Evolutionary conservation across 2,797 vertebrate species (phyloP).

Genomic region (Sus cebifrons): DNA sequence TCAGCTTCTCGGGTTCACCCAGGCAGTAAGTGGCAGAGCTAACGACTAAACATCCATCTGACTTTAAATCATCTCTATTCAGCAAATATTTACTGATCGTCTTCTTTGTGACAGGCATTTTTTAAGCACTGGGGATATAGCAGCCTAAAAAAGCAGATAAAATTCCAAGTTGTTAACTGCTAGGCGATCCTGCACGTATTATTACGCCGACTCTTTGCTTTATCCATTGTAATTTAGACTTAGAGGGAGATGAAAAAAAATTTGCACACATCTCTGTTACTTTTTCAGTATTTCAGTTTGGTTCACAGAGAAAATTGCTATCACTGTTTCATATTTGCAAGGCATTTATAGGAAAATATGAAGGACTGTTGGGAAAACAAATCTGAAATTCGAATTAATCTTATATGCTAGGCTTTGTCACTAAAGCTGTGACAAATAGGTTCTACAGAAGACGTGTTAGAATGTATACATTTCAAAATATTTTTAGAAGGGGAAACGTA

Average conservation of each 20-base stretch:
- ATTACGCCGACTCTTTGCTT: background rate
- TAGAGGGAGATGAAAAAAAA: background rate
- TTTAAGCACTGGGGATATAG: background rate
- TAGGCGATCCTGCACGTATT: background rate
- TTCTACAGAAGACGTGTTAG: slow-evolving; percentile 47
- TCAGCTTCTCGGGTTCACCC: no score
- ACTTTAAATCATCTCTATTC: background rate
- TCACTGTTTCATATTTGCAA: background rate
- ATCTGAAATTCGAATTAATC: background rate
- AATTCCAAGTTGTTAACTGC: background rate
- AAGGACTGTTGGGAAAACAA: background rate
- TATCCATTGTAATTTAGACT: background rate
- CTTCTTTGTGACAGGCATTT: background rate
- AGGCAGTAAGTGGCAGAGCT: background rate
- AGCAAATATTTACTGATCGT: background rate
- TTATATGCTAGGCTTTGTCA: background rate
- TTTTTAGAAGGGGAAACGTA: slow-evolving; percentile 36
- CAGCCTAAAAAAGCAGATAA: background rate
- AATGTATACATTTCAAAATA: background rate
- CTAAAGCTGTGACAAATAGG: background rate
- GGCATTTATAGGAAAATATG: background rate
- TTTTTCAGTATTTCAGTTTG: background rate
- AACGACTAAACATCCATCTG: background rate
- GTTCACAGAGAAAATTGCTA: background rate
- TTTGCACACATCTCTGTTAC: background rate